Evolutionary conservation across 2,797 vertebrate species (phyloP).

Genomic region (Sebastes minor): DNA sequence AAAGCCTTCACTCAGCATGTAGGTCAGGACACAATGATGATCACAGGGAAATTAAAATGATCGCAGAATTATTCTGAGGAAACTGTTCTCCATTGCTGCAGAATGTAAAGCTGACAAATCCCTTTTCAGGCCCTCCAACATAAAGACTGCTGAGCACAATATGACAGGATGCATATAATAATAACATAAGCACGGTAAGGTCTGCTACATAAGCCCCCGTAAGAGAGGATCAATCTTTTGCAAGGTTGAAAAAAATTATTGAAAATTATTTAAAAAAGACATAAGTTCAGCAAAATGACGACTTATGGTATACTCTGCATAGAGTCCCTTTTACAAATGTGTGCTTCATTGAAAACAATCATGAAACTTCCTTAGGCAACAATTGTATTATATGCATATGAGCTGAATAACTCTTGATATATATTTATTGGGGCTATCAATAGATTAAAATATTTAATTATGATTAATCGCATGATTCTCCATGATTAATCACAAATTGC

Average conservation of each 20-base stretch:
- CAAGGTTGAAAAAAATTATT: background rate
- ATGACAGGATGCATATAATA: no score
- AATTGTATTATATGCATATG: background rate
- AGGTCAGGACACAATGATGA: conserved; percentile 6
- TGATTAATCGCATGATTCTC: no score
- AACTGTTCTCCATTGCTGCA: background rate
- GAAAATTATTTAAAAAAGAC: no score
- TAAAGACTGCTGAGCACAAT: background rate
- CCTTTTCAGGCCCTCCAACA: background rate
- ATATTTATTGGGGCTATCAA: background rate
- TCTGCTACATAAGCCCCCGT: background rate
- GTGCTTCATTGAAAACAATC: background rate
- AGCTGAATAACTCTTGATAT: background rate
- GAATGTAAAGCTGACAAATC: background rate
- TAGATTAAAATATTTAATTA: no score
- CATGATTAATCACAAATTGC: no score
- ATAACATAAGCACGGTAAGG: rapidly evolving
- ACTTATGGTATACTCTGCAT: background rate
- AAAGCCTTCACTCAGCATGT: background rate
- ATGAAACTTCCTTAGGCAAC: background rate
- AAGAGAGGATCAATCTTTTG: background rate
- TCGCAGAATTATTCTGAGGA: background rate
- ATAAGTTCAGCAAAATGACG: background rate
- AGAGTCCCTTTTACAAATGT: background rate
- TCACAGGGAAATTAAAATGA: background rate